Evolutionary conservation across 2,888 invertebrate genomes (phyloP), one percentile per base, ranked within the genome.

Genomic region (Stenurella melanura): DNA sequence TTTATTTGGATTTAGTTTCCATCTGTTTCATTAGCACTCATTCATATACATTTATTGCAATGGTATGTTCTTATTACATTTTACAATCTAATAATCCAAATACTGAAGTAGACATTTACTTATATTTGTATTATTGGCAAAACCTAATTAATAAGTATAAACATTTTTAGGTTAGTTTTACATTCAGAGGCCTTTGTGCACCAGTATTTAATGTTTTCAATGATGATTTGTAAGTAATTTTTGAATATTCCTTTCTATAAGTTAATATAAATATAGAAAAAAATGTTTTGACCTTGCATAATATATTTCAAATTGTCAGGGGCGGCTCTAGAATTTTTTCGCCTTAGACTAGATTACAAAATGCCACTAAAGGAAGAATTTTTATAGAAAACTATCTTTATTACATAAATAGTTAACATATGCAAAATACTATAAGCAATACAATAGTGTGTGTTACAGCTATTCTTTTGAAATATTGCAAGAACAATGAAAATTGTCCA

Each of bases 141-240:
- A 26, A 50, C 12, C 15, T 50, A 26, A n/a, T 10, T 56, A 17
- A 12, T 68, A 68, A 68, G 19, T 26, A 66, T 68, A 54, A 5
- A 26, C n/a, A 57, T 38, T 75, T 84, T 74, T 83, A 92, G 92
- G 90, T 90, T 67, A 86, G 87, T 4, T 92, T 93, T 84, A 91
- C 88, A 66, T 93, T 92, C 76, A 90, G 91, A 83, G 95, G 95
- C 10, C 86, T 94, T 15, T 91, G 94, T 89, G 94, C 93, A 0
- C 95, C 95, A 0, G 94, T 94, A 0, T 94, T 95, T 82, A 94
- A 94, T 0, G 78, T 77, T 54, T 85, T 83, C 60, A 78, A 83
- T 30, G 66, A 80, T 21, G 85, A 85, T 76, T 78, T 78, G 85
- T 85, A 79, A 83, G 82, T 82, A 78, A 66, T 61, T 74, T n/a